Base-by-base conservation (phyloP, 2,113 vertebrate species). In the Polypterus bichir region DNA sequence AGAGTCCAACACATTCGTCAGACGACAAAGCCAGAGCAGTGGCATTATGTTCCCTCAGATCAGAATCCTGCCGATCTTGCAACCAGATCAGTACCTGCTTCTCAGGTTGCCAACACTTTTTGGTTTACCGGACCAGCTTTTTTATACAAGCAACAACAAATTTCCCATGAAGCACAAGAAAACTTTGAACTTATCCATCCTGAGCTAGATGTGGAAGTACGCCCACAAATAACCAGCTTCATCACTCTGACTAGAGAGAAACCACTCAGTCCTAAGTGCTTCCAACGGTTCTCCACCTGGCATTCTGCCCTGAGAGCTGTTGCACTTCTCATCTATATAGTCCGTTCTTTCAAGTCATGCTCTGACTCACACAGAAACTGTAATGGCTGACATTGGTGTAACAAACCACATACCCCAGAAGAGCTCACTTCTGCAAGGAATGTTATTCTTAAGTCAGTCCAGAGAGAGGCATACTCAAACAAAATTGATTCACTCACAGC, bases 71-170 rank as follows among this genome's bases (percentile, higher is more conserved):
- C 47, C 10, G 52, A 61, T 56, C 5, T 46, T 4, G 60, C 46
- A 6, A 57, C 60, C 9, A 5, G 64, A n/a, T 66, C 60, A 8
- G 44, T 62, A 4, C 47, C 64, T 46, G 59, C 59, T 46, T 47
- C 44, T 10, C 4, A 5, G 4, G 4, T 65, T 6, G 44, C 45
- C 2, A 7, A 48, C 52, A 65, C 11, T 5, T 51, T 48, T 3
- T 66, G 64, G 53, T 48, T 66, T 4, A 62, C 53, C 5, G 53
- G 64, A 49, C 64, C 64, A 7, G 27, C 46, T 6, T 66, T 61
- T 48, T 47, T 57, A 7, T 57, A 5, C n/a, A n/a, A 27, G 5
- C 48, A 9, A 56, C 7, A 44, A 49, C 9, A 45, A 57, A 7
- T 47, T 47, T 4, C 46, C 8, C 47, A 9, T 5, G 11, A 61